phyloP scores from a whole-genome alignment of 2,888 invertebrate genomes.

The Oxyteleia sp. region DNA sequence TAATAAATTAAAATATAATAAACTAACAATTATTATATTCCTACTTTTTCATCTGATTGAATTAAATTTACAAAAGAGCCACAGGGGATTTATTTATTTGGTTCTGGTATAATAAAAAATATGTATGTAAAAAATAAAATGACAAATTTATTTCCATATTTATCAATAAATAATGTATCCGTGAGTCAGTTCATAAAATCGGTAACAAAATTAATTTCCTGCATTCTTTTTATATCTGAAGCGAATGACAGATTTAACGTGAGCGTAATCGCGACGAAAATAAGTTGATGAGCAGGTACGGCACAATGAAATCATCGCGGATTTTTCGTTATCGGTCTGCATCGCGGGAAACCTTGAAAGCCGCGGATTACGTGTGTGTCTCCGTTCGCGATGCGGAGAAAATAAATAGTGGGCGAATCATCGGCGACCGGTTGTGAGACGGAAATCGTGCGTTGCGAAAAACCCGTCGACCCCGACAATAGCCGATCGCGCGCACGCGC shows the following conservation, averaged over 20 bases:
- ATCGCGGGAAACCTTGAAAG: constrained; percentile 53
- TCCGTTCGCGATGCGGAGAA: constrained; percentile 39
- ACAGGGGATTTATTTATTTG: too few species aligned
- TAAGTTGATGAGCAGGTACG: constrained; percentile 48
- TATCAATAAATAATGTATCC: too few species aligned
- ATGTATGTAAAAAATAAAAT: too few species aligned
- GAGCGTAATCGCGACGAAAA: constrained; percentile 43
- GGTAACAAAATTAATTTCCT: neutral
- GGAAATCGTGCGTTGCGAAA: constrained; percentile 63
- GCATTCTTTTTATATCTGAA: neutral
- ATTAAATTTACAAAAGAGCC: too few species aligned
- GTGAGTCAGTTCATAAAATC: too few species aligned
- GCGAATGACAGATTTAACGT: neutral
- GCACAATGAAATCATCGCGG: constrained; percentile 62
- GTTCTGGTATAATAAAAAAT: too few species aligned
- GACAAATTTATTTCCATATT: too few species aligned
- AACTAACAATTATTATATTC: too few species aligned
- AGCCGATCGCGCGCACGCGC: constrained; percentile 25
- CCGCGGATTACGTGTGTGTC: constrained; percentile 50
- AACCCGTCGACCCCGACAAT: constrained; percentile 61
- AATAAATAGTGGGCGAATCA: constrained; percentile 68
- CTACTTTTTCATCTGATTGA: too few species aligned
- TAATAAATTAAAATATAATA: too few species aligned
- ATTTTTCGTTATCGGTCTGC: constrained; percentile 43
- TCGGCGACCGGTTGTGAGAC: constrained; percentile 57